Evolutionary conservation across 1,140 invertebrate species (phyloP), one percentile per base, ranked within the genome.

Genomic region (Mylabris phalerata): DNA sequence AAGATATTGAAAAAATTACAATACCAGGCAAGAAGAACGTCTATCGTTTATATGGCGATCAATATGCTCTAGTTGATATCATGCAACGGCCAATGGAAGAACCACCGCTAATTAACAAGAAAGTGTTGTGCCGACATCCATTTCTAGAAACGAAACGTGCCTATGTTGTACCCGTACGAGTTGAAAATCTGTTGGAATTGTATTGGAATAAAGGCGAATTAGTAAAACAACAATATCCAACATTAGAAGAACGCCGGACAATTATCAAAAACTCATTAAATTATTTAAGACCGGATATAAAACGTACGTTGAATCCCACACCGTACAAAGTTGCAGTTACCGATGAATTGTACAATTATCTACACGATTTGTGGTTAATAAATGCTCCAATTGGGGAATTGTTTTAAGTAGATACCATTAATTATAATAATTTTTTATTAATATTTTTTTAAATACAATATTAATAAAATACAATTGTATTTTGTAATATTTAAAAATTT

Each of bases 261-360:
- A 80, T 84, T 70, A 93, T 98, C 0, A 82, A 88, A 68, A 76
- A 82, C 25, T 95, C 92, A 2, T 75, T 98, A 41, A 81, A 80
- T 42, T 88, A 87, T 3, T 74, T 98, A 25, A 75, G 96, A 41
- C 86, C 89, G 61, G 97, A 99, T 78, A 94, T 96, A 71, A 96
- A 95, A 75, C 80, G 97, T 64, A 92, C 89, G 65, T 79, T 99
- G 27, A 98, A 99, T 79, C 96, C 96, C 38, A 98, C 96, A 10
- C 96, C 96, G 2, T 98, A 98, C 68, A 99, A 99, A 84, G 95
- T 98, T 19, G 90, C 95, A 1, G 94, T 99, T 1, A 95, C 92
- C 67, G 92, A 93, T 73, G 80, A 89, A 67, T 78, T 99, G 26
- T 99, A 98, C 77, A 87, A 84, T 61, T 98, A 95, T 75, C 93